phyloP scores from a whole-genome alignment of 2,113 vertebrate genomes.

The Petaurus breviceps region DNA sequence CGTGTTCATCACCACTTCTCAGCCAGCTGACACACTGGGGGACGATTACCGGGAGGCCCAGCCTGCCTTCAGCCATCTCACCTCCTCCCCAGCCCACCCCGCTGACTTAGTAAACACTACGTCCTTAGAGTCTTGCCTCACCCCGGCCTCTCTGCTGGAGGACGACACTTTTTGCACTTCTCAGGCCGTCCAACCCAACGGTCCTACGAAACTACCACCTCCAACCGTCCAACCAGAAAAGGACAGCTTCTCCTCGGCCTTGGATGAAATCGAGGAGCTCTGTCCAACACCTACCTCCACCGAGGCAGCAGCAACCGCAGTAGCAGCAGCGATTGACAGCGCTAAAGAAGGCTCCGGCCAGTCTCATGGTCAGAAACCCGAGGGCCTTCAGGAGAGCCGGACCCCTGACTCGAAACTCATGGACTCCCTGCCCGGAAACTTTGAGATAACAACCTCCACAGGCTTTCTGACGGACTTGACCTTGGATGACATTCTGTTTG shows the following conservation, averaged over 20 bases:
- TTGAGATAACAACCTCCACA: constrained; percentile 93
- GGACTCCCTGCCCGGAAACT: constrained; percentile 89
- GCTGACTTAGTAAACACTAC: constrained; percentile 82
- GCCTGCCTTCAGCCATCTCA: constrained; percentile 86
- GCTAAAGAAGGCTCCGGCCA: constrained; percentile 84
- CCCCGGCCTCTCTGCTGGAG: constrained; percentile 96
- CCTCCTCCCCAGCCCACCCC: constrained; percentile 79
- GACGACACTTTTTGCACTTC: constrained; percentile 92
- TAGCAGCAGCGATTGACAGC: constrained; percentile 71
- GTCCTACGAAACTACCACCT: constrained; percentile 81
- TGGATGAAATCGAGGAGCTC: constrained; percentile 95
- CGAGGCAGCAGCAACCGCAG: constrained; percentile 76
- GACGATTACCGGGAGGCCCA: constrained; percentile 92
- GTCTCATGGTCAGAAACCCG: constrained; percentile 83
- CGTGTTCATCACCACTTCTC: constrained; percentile 88
- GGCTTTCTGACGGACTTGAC: constrained; percentile 98
- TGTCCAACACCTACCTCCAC: constrained; percentile 93
- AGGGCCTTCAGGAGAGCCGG: constrained; percentile 86
- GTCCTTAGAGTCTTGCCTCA: constrained; percentile 93
- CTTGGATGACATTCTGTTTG: constrained; percentile 97
- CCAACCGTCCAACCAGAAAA: constrained; percentile 82
- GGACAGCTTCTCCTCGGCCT: constrained; percentile 91
- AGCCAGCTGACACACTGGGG: constrained; percentile 88
- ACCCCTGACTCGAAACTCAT: constrained; percentile 89
- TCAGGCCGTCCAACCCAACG: constrained; percentile 80